Evolutionary conservation across 2,797 vertebrate species (phyloP), one percentile per base, ranked within the genome.

Genomic region (Pipistrellus pygmaeus): DNA sequence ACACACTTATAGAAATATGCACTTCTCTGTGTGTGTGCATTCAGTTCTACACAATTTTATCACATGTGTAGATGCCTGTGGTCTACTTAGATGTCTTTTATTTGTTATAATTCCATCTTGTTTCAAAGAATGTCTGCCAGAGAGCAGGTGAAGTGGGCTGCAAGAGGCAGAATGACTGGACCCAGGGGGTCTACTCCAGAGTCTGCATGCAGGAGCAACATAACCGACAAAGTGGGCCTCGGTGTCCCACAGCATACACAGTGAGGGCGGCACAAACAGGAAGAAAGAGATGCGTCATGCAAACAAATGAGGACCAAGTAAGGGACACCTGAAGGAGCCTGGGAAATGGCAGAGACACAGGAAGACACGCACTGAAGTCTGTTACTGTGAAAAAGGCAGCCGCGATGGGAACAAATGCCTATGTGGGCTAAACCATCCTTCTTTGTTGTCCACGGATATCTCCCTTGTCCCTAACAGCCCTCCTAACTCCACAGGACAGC

Each of bases 61-160:
- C 25, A 55, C 41, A n/a, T 15, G 48, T 66, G 7, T 32, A 88
- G 25, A 82, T 76, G 46, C 51, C 69, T 11, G n/a, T 87, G 18
- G 53, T 35, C 9, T 21, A 25, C 30, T 69, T 78, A 55, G 7
- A 75, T 71, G 4, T 75, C 41, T 66, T 75, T 90, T 81, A 48
- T 35, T 76, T 17, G 76, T 90, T 76, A 75, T 60, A 60, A 81
- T 76, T 88, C 14, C 17, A 46, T 85, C 83, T 95, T 76, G 68
- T 71, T 84, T 71, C 17, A 89, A 69, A 38, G 64, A 62, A n/a
- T 75, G 62, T 89, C 48, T 77, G 30, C 30, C 55, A 73, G 41
- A 78, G 8, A 44, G 14, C 66, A 73, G 25, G 23, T 20, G 41
- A 68, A 69, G 41, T 48, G n/a, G 46, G 14, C 25, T 17, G 41